phyloP scores from a whole-genome alignment of 1,140 invertebrate genomes.

The Proctacanthus coquilletti region DNA sequence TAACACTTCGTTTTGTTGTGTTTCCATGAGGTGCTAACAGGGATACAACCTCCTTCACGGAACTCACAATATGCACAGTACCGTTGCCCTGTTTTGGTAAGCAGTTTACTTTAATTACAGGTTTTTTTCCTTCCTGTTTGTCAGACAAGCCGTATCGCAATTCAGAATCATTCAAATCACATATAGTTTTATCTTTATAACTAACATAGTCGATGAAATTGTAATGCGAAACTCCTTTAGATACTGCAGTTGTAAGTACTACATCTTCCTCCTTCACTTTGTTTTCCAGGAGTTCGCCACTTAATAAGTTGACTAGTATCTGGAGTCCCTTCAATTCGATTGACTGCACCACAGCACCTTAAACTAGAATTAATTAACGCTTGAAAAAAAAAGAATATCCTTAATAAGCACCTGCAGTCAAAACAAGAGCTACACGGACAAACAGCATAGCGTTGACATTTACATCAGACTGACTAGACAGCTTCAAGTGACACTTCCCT shows the following conservation, averaged over 20 bases:
- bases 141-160: no score
- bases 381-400: no score
- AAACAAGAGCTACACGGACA: no score
- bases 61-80: conserved; percentile 16
- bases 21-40: conserved; percentile 31
- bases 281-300: not conserved
- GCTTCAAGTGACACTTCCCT: no score
- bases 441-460: no score
- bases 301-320: not conserved
- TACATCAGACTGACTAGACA: no score
- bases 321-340: not conserved
- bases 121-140: no score
- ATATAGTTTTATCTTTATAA: not conserved
- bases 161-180: not conserved
- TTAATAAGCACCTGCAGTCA: no score
- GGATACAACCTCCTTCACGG: conserved; percentile 24
- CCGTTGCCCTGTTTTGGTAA: conserved; percentile 7
- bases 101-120: no score
- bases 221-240: not conserved
- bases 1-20: conserved; percentile 32
- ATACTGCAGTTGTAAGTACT: not conserved
- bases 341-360: no score
- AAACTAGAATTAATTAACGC: no score
- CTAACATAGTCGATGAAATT: not conserved
- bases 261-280: not conserved